Conservation (phyloP, 2,113 vertebrate species). For the Rana temporaria region DNA sequence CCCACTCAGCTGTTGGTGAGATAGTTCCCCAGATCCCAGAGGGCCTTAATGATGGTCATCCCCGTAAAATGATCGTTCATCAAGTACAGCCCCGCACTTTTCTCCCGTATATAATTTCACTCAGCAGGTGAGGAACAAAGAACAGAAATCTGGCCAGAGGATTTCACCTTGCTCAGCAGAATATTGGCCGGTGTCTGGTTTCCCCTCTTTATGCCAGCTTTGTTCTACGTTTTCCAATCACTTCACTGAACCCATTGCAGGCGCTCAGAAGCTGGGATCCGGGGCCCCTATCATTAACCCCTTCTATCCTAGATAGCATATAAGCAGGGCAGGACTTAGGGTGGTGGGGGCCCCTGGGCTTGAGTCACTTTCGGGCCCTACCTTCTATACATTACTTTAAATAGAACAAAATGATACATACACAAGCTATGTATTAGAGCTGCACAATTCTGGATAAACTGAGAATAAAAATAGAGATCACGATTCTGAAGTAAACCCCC, state of each 20-base stretch:
- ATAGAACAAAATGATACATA: too few relatives aligned
- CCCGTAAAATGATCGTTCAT: too few relatives aligned
- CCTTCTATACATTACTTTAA: too few relatives aligned
- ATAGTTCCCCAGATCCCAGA: not conserved
- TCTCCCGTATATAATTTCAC: constrained; percentile 48
- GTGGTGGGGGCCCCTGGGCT: too few relatives aligned
- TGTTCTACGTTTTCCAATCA: constrained; percentile 42
- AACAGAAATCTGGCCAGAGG: not conserved
- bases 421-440: too few relatives aligned
- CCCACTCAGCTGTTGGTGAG: too few relatives aligned
- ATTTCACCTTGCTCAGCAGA: constrained; percentile 17
- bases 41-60: too few relatives aligned
- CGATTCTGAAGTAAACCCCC: too few relatives aligned
- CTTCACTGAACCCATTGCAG: constrained; percentile 46
- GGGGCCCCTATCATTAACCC: constrained; percentile 31
- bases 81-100: not conserved
- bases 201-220: constrained; percentile 29
- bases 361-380: too few relatives aligned
- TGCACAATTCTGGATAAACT: too few relatives aligned
- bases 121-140: constrained; percentile 47
- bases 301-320: not conserved
- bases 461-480: too few relatives aligned
- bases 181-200: constrained; percentile 14
- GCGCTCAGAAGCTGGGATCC: not conserved
- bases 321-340: not conserved